Conservation (phyloP, 2,888 invertebrate genomes). For the Listrodromus nycthemerus region DNA sequence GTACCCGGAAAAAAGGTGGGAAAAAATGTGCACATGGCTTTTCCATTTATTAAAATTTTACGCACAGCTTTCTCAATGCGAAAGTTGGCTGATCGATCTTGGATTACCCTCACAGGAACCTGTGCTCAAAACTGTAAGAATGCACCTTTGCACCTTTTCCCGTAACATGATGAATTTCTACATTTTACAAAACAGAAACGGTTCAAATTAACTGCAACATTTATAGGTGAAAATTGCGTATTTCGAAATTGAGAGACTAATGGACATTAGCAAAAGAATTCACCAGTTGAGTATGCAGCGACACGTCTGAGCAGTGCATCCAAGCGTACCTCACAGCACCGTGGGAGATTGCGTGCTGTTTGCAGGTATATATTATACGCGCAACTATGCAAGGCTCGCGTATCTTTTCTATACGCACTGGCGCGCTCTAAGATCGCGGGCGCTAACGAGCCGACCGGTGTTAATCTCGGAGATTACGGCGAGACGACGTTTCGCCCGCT, state of each 20-base stretch:
- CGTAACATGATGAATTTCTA: no score
- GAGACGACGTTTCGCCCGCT: conserved; percentile 36
- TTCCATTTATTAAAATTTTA: no score
- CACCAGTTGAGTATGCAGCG: conserved; percentile 42
- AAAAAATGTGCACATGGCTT: no score
- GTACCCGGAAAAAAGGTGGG: not conserved
- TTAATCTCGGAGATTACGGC: conserved; percentile 67
- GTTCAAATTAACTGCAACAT: no score
- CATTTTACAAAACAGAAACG: no score
- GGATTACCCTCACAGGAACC: not conserved
- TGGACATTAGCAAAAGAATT: conserved; percentile 22
- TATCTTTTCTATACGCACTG: conserved; percentile 56
- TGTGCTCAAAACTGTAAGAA: no score
- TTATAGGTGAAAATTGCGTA: not conserved
- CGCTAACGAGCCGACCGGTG: conserved; percentile 67
- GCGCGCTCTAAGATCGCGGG: conserved; percentile 59
- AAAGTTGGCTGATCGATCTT: no score
- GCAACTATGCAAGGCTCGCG: conserved; percentile 18
- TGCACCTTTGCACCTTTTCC: no score
- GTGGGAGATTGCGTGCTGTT: conserved; percentile 22
- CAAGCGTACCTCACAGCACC: conserved; percentile 20
- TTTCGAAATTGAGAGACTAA: no score
- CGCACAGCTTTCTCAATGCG: no score
- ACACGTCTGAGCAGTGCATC: conserved; percentile 35
- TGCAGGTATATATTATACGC: conserved; percentile 31